A percentile compares a stretch with the other conserved stretches of the same genome.
phyloP scores from a whole-genome alignment of 1,140 invertebrate species.

The Lycorma delicatula region DNA sequence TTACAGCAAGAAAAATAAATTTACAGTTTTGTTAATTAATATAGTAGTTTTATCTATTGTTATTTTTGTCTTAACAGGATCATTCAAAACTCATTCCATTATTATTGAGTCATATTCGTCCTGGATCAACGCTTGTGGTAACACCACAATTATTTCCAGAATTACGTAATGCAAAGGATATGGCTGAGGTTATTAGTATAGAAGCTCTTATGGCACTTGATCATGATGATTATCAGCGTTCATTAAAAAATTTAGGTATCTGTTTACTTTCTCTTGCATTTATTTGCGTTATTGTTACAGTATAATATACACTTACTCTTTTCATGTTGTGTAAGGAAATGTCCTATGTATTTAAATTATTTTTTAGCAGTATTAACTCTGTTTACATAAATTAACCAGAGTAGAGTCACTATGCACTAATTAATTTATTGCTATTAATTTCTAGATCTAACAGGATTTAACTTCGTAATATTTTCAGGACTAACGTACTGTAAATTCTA shows the following conservation, averaged over 20 bases:
- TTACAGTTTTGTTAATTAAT: too few species aligned
- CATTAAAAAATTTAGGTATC: slow-evolving; percentile 33
- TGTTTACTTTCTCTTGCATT: background rate
- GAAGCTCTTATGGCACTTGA: slow-evolving; percentile 32
- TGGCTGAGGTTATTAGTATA: slow-evolving; percentile 31
- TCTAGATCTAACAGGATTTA: too few species aligned
- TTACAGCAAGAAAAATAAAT: too few species aligned
- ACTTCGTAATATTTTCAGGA: background rate
- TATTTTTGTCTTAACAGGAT: slow-evolving; percentile 21
- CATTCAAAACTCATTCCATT: slow-evolving; percentile 24
- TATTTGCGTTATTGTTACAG: background rate
- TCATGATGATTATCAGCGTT: slow-evolving; percentile 29
- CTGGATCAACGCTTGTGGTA: slow-evolving; percentile 31
- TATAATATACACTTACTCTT: background rate
- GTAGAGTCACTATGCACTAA: background rate
- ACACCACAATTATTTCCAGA: slow-evolving; percentile 26
- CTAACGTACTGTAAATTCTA: background rate
- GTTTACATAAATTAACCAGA: background rate
- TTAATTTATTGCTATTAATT: background rate
- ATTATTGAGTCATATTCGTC: slow-evolving; percentile 27
- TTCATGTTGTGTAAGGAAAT: background rate
- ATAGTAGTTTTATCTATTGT: slow-evolving; percentile 4
- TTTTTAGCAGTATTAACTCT: background rate
- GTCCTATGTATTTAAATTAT: too few species aligned
- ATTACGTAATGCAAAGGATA: slow-evolving; percentile 24